phyloP scores from a whole-genome alignment of 2,888 invertebrate species.

The Lamellibrachia satsuma region DNA sequence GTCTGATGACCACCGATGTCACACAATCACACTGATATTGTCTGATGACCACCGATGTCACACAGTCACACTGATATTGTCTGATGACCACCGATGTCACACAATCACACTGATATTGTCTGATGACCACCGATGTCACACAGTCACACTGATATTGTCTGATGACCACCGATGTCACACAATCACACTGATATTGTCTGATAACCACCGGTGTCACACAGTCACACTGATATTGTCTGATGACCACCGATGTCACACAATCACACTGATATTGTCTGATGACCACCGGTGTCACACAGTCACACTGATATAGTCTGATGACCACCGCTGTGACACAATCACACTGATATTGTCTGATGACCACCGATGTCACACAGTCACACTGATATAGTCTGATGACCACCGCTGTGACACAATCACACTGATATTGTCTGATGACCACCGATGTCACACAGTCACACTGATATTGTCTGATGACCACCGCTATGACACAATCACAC shows the following conservation, averaged over 20 bases:
- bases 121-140: neutral
- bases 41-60: neutral
- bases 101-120: neutral
- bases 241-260: too few relatives aligned
- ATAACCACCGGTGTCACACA: too few relatives aligned
- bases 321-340: neutral
- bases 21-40: neutral
- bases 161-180: neutral
- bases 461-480: neutral
- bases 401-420: neutral
- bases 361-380: neutral
- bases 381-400: neutral
- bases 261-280: too few relatives aligned
- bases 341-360: neutral
- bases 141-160: neutral
- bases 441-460: neutral
- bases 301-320: too few relatives aligned
- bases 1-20: neutral
- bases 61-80: neutral
- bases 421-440: neutral
- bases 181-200: too few relatives aligned
- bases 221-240: too few relatives aligned
- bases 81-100: neutral
- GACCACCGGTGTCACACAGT: too few relatives aligned
- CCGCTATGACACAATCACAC: neutral